These are phyloP conservation scores for Salvelinus namaycush DNA, from an alignment of 2,113 vertebrate genomes.

Conservation along the genomic window DNA sequence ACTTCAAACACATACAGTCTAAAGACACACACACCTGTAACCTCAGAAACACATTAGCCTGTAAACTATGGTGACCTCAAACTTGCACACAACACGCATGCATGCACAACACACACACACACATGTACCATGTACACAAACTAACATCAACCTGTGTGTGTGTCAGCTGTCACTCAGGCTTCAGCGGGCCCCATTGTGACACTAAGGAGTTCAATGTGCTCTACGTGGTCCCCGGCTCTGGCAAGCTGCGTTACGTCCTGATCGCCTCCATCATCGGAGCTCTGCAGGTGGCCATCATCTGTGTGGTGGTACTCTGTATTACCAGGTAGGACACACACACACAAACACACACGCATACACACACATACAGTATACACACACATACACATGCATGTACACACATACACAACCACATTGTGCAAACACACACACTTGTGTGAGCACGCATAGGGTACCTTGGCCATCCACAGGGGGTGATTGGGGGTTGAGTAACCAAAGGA, in stretches of 20 bases:
- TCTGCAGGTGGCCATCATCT: constrained; percentile 98
- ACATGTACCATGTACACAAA: constrained; percentile 19
- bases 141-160: constrained; percentile 17
- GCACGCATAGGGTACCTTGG: not conserved
- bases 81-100: not conserved
- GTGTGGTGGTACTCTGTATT: constrained; percentile 98
- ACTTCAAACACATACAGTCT: not conserved
- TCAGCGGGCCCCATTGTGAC: constrained; percentile 96
- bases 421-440: not conserved
- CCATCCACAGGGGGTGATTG: too few species aligned
- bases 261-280: constrained; percentile 98
- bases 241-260: constrained; percentile 96
- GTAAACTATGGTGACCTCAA: constrained; percentile 9
- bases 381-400: not conserved
- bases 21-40: not conserved
- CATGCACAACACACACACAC: too few species aligned
- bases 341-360: not conserved
- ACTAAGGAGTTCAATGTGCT: constrained; percentile 98
- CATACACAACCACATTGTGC: too few species aligned
- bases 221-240: constrained; percentile 96
- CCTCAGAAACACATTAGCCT: not conserved
- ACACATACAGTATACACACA: not conserved
- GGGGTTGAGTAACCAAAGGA: too few species aligned
- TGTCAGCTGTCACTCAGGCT: constrained; percentile 93
- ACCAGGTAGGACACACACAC: constrained; percentile 81